Conservation (phyloP, 1,140 invertebrate species). For the Drosophila ercepeae region DNA sequence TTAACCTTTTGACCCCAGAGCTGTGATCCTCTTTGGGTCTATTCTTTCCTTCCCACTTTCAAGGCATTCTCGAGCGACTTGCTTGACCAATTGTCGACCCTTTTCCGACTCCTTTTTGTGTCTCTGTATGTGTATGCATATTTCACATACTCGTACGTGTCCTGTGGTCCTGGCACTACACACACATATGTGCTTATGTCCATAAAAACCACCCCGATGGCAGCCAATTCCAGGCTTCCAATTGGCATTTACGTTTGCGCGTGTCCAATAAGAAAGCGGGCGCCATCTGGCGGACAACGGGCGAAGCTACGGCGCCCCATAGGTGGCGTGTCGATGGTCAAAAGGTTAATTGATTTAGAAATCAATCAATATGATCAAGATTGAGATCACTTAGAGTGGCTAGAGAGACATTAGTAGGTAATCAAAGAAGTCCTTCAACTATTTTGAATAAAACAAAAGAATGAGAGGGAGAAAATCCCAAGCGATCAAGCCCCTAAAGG, state of each 20-base stretch:
- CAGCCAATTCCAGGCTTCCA: conserved; percentile 61
- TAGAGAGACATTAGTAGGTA: neutral
- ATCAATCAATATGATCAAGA: neutral
- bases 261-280: conserved; percentile 64
- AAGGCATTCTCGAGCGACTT: conserved; percentile 19
- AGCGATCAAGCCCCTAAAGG: conserved; percentile 31
- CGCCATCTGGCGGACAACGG: conserved; percentile 54
- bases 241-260: conserved; percentile 80
- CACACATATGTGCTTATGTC: conserved; percentile 16
- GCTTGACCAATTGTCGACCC: conserved; percentile 36
- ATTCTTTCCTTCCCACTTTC: neutral
- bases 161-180: conserved; percentile 4
- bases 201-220: conserved; percentile 64
- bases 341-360: neutral
- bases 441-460: neutral
- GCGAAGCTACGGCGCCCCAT: conserved; percentile 32
- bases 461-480: neutral
- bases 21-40: conserved; percentile 17
- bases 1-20: neutral
- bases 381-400: neutral
- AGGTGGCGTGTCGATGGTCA: conserved; percentile 59
- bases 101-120: neutral
- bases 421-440: too few relatives aligned
- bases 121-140: conserved; percentile 7
- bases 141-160: neutral